Percentiles rank a stretch among this genome's conserved stretches.
phyloP scores from a whole-genome alignment of 2,113 vertebrate species.

The Callithrix jacchus region DNA sequence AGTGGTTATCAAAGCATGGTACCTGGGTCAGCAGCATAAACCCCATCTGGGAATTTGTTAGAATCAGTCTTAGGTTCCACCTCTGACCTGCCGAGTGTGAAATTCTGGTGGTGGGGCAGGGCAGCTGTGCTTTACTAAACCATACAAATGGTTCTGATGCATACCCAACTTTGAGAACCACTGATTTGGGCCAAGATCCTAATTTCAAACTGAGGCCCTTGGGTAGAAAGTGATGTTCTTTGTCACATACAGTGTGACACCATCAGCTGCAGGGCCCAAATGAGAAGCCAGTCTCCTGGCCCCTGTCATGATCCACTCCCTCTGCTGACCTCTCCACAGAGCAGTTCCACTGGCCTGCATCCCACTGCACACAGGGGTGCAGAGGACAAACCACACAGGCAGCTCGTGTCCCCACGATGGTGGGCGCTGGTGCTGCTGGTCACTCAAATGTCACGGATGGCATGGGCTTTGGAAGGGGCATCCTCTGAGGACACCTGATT shows the following conservation, averaged over 20 bases:
- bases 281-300: background rate
- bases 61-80: background rate
- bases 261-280: background rate
- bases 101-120: background rate
- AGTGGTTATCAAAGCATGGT: background rate
- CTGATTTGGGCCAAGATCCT: background rate
- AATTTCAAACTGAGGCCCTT: background rate
- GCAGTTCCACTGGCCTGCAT: rapidly evolving
- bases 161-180: background rate
- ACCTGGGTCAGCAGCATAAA: no score
- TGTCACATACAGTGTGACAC: background rate
- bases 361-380: rapidly evolving
- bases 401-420: rapidly evolving
- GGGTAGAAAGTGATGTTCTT: background rate
- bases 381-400: background rate
- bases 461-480: rapidly evolving
- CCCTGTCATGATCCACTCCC: background rate
- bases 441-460: background rate
- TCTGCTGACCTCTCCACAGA: background rate
- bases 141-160: background rate
- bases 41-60: background rate
- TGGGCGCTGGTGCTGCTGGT: background rate
- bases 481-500: background rate
- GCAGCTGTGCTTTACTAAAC: background rate
- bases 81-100: background rate